Conservation (phyloP, 1,140 invertebrate genomes). For the Neoseiulus cucumeris region DNA sequence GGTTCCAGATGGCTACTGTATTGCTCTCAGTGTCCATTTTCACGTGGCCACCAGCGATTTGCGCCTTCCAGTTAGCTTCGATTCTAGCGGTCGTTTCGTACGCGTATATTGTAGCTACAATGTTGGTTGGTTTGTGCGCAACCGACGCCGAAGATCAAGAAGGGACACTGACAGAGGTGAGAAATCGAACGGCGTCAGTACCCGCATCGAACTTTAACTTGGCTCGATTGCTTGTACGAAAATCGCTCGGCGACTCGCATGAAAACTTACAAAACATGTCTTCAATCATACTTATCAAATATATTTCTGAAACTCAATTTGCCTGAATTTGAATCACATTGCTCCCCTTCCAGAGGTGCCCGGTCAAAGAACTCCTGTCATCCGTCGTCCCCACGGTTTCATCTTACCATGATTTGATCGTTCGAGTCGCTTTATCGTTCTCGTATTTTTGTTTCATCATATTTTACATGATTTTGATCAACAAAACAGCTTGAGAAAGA, state of each 20-base stretch:
- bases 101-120: not conserved
- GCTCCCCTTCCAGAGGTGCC: not conserved
- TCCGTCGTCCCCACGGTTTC: not conserved
- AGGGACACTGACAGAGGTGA: no score
- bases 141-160: no score
- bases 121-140: not conserved
- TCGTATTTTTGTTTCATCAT: not conserved
- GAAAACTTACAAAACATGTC: no score
- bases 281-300: no score
- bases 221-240: no score
- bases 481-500: no score
- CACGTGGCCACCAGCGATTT: not conserved
- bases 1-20: not conserved
- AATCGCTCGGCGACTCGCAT: no score
- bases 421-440: not conserved
- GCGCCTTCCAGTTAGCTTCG: not conserved
- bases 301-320: no score
- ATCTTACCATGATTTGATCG: not conserved
- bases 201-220: no score
- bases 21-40: not conserved
- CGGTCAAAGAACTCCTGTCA: not conserved
- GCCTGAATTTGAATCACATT: no score
- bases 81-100: not conserved
- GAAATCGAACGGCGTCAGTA: no score
- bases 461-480: no score